Base-by-base conservation (phyloP, 2,113 vertebrate genomes). In the Cathartes aura region DNA sequence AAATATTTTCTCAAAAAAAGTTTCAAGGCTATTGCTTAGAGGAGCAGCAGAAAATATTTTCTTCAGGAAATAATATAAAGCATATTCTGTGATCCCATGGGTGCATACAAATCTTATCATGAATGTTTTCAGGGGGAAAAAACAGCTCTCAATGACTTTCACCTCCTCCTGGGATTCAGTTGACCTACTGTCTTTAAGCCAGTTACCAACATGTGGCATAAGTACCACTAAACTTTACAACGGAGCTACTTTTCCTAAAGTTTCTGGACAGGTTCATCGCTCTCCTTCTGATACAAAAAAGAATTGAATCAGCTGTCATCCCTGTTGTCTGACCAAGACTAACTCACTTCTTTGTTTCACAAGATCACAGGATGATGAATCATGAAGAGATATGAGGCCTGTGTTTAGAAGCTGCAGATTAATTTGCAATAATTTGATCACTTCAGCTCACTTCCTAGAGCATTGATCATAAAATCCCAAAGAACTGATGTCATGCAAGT, bases 361-460 rank as follows among this genome's bases (percentile, higher is more conserved):
- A 58, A 47, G 71, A 92, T 74, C 82, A 59, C n/a, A 86, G 71
- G 58, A 76, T 66, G 22, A 67, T 78, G 50, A 86, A 90, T 92
- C 85, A 90, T 32, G 43, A 92, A 32, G 90, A 83, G 47, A 80
- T 58, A 50, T 0, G 19, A 87, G 36, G 40, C 34, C 58, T 76
- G 27, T 64, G 30, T 72, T 94, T 66, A 94, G 85, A 82, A 92
- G 30, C 52, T 92, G 50, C 45, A 92, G 82, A 88, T 93, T 94
- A 92, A 94, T 95, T 95, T 78, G 42, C 42, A 90, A 66, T 76
- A 86, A 86, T 82, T 59, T 70, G 48, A 73, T 83, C 36, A 68
- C 40, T 84, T 85, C 52, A 76, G 18, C 40, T 94, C 29, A 50
- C 27, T 88, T 90, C 55, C 67, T 66, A 73, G 15, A 64, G 4